Percentiles rank a stretch among this genome's conserved stretches.
Conservation (phyloP, 2,113 vertebrate species). For the Oncorhynchus clarkii region DNA sequence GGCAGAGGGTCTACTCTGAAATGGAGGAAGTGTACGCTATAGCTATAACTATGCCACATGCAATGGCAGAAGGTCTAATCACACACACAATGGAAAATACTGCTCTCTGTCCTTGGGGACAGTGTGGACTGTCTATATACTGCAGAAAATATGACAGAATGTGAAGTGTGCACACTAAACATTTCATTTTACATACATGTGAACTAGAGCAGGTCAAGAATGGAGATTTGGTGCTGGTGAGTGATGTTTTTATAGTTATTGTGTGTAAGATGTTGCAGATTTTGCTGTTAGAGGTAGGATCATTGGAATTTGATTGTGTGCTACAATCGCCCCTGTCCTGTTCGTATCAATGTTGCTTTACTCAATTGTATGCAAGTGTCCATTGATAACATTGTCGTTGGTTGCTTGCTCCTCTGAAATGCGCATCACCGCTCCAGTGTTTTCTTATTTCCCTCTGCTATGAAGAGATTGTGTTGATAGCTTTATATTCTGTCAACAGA, state of each 20-base stretch:
- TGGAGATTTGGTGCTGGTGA: no score
- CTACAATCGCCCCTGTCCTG: neutral
- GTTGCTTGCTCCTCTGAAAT: slow-evolving; percentile 33
- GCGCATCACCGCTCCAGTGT: slow-evolving; percentile 23
- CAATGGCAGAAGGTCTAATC: slow-evolving; percentile 38
- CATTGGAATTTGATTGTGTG: no score
- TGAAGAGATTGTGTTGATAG: slow-evolving; percentile 63
- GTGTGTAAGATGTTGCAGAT: no score
- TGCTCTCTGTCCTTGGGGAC: slow-evolving; percentile 9
- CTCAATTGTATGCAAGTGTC: slow-evolving; percentile 19
- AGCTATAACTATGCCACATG: slow-evolving; percentile 38
- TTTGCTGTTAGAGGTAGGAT: no score
- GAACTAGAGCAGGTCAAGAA: no score
- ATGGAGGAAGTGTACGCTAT: slow-evolving; percentile 22
- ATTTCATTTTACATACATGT: no score
- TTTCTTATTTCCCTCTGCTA: slow-evolving; percentile 28
- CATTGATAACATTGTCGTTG: slow-evolving; percentile 35
- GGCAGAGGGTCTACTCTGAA: slow-evolving; percentile 48
- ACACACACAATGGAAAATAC: slow-evolving; percentile 46
- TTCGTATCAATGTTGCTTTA: neutral
- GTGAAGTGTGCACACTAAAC: no score
- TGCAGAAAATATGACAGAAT: no score
- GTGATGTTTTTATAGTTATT: no score
- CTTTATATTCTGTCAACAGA: slow-evolving; percentile 71
- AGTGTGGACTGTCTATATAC: neutral